These are phyloP conservation scores for Limnodromus scolopaceus DNA, from an alignment of 2,797 vertebrate genomes.

Conservation along the genomic window DNA sequence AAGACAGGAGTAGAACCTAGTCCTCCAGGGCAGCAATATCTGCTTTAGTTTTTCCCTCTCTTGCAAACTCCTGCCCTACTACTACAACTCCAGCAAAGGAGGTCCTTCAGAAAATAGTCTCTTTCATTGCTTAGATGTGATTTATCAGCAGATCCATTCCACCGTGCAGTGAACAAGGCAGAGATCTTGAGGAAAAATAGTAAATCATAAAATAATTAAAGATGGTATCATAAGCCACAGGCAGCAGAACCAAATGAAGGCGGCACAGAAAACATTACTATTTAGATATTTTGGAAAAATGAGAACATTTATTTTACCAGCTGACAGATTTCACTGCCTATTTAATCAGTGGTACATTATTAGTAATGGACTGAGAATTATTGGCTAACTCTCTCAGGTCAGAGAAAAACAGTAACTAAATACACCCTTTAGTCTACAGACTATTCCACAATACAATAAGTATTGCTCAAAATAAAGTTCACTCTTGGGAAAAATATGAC, in stretches of 20 bases:
- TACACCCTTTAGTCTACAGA: neutral
- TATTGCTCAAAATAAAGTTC: slow-evolving; percentile 16
- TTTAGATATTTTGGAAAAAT: neutral
- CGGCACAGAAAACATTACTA: neutral
- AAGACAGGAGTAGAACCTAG: neutral
- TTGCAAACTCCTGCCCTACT: neutral
- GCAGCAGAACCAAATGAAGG: neutral
- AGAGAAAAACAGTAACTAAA: neutral
- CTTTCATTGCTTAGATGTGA: neutral
- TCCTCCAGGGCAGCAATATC: neutral
- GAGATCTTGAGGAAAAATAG: neutral
- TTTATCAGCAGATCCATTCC: neutral
- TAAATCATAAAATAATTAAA: neutral
- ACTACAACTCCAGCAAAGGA: neutral
- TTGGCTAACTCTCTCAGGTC: neutral
- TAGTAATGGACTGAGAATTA: neutral
- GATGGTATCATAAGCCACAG: neutral
- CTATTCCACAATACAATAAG: neutral
- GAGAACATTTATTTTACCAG: neutral
- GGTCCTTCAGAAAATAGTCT: neutral
- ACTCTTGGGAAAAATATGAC: slow-evolving; percentile 9
- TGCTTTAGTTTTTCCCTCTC: neutral
- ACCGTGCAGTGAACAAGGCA: neutral
- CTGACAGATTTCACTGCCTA: neutral
- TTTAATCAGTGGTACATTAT: neutral